phyloP scores from a whole-genome alignment of 2,888 invertebrate genomes.

The Leptura quadrifasciata region DNA sequence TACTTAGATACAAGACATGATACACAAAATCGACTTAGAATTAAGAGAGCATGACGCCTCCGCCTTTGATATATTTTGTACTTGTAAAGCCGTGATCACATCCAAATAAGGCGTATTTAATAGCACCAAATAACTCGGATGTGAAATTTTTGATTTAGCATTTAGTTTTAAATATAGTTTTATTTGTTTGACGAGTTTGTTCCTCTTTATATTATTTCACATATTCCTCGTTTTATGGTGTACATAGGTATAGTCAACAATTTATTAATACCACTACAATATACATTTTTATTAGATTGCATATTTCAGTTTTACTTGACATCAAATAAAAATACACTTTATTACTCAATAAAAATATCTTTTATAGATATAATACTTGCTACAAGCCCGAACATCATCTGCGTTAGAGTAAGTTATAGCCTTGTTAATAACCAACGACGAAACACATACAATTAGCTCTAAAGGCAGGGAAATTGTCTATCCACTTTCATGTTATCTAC shows the following conservation, averaged over 20 bases:
- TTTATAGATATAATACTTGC: background rate
- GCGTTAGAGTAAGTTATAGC: background rate
- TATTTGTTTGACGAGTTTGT: too few species aligned
- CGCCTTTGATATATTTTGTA: too few species aligned
- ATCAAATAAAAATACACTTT: background rate
- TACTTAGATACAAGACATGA: too few species aligned
- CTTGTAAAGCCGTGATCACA: too few species aligned
- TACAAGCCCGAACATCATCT: background rate
- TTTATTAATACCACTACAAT: background rate
- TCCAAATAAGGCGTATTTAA: too few species aligned
- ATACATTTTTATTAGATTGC: background rate
- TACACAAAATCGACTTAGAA: too few species aligned
- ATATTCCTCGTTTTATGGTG: background rate
- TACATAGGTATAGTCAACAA: background rate
- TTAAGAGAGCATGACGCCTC: too few species aligned
- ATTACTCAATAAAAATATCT: background rate
- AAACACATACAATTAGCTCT: background rate
- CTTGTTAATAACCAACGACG: background rate
- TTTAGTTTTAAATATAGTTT: too few species aligned
- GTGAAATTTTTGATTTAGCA: too few species aligned
- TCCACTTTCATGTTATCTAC: background rate
- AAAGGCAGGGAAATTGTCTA: background rate
- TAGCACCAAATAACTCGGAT: too few species aligned
- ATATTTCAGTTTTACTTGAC: background rate
- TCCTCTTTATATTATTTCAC: too few species aligned